Evolutionary conservation across 2,888 invertebrate genomes (phyloP).

Genomic region (Trichogramma evanescens): DNA sequence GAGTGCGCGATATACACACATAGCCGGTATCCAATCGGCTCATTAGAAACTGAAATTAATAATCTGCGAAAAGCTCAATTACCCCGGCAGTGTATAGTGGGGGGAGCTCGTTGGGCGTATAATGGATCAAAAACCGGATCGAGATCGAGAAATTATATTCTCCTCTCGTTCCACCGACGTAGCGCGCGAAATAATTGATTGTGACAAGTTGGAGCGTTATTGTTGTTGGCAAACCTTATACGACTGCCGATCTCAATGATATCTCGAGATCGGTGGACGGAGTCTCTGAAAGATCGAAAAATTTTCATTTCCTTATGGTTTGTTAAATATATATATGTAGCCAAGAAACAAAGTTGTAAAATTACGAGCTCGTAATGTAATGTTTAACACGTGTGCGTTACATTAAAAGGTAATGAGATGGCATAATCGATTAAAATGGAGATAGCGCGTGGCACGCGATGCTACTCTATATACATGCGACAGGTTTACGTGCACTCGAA

Average conservation of each 20-base stretch:
- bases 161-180: not conserved
- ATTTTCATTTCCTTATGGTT: too few species aligned
- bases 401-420: too few species aligned
- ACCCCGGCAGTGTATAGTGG: not conserved
- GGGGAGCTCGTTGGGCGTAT: not conserved
- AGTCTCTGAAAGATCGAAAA: not conserved
- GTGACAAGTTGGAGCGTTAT: constrained; percentile 6
- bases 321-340: too few species aligned
- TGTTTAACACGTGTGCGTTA: too few species aligned
- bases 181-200: constrained; percentile 15
- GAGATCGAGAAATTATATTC: not conserved
- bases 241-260: not conserved
- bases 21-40: too few species aligned
- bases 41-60: constrained; percentile 16
- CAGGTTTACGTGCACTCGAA: too few species aligned
- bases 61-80: constrained; percentile 11
- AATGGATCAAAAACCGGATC: not conserved
- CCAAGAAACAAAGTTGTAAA: too few species aligned
- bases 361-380: not conserved
- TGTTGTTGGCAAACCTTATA: not conserved
- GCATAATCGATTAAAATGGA: too few species aligned
- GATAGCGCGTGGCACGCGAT: too few species aligned
- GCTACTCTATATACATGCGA: too few species aligned
- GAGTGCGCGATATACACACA: too few species aligned
- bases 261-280: not conserved